A percentile compares a stretch with the other conserved stretches of the same genome.
Conservation (phyloP, 1,140 invertebrate species). For the Laupala kohalensis region DNA sequence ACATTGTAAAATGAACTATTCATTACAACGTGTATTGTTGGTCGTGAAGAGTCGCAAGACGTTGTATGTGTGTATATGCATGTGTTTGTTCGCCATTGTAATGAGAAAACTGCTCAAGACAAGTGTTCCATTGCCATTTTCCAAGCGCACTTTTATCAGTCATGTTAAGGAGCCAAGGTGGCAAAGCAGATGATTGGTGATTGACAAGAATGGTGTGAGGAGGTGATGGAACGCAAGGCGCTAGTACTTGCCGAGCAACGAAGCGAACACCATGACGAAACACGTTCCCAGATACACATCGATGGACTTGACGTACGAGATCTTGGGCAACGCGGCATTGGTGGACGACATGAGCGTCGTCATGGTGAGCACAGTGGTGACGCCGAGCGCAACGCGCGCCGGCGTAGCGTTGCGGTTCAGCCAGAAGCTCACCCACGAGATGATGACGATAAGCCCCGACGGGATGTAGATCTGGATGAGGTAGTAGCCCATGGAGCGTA, state of each 20-base stretch:
- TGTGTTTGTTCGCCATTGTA: no score
- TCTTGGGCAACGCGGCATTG: slow-evolving; percentile 93
- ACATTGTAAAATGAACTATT: no score
- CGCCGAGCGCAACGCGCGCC: slow-evolving; percentile 87
- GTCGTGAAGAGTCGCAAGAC: background rate
- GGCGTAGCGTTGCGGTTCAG: slow-evolving; percentile 90
- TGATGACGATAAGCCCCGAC: slow-evolving; percentile 95
- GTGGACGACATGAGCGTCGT: slow-evolving; percentile 97
- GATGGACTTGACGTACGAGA: slow-evolving; percentile 96
- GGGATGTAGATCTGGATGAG: slow-evolving; percentile 99
- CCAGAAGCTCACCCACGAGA: slow-evolving; percentile 94
- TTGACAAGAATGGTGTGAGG: no score
- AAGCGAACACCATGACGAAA: slow-evolving; percentile 96
- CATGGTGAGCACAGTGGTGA: slow-evolving; percentile 96
- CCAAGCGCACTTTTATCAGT: no score
- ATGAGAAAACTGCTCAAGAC: no score
- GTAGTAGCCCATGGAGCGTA: slow-evolving; percentile 97
- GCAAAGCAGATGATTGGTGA: no score
- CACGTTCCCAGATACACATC: slow-evolving; percentile 96
- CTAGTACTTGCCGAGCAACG: slow-evolving; percentile 66
- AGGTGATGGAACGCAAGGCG: background rate
- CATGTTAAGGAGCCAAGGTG: no score
- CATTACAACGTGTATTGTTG: no score
- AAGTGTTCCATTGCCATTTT: no score
- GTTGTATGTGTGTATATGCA: background rate